A percentile compares a stretch with the other conserved stretches of the same genome.
Conservation (phyloP, 2,113 vertebrate species). For the Daboia siamensis region DNA sequence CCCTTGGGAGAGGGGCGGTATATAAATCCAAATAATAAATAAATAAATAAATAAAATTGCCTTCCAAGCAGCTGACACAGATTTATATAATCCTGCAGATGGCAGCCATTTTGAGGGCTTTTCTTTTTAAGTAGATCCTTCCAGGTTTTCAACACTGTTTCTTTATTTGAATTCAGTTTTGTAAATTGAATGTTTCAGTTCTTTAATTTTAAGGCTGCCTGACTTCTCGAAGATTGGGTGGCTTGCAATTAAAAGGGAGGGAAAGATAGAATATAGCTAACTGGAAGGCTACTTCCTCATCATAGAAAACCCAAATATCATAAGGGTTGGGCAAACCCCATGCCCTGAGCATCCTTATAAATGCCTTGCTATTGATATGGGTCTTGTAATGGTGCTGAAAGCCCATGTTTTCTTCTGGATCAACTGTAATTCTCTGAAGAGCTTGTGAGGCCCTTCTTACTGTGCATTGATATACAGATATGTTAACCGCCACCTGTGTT, state of each 20-base stretch:
- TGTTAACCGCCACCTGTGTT: neutral
- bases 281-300: neutral
- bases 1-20: too few relatives aligned
- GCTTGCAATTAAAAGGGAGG: neutral
- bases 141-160: neutral
- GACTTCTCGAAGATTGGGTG: neutral
- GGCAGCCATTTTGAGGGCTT: neutral
- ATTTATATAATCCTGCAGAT: neutral
- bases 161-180: too few relatives aligned
- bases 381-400: neutral
- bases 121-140: neutral
- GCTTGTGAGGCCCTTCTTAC: neutral
- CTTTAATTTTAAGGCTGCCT: neutral
- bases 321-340: neutral
- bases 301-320: neutral
- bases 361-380: neutral
- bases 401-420: neutral
- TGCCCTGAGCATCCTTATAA: neutral
- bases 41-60: too few relatives aligned
- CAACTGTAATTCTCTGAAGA: neutral
- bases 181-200: neutral
- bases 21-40: too few relatives aligned
- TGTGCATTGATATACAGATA: neutral
- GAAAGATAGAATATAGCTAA: neutral
- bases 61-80: neutral